Evolutionary conservation across 2,888 invertebrate genomes (phyloP).

Genomic region (Theretra japonica): DNA sequence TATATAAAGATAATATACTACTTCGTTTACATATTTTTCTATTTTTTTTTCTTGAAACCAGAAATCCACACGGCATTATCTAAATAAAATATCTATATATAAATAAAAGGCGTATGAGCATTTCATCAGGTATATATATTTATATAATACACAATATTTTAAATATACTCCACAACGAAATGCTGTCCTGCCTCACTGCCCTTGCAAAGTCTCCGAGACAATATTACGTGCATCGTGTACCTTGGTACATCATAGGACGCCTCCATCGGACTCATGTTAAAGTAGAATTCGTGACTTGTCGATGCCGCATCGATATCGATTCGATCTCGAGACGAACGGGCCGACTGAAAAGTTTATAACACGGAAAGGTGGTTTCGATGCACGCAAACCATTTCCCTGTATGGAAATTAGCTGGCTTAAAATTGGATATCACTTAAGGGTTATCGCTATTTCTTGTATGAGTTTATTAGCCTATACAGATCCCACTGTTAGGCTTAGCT

Average conservation of each 20-base stretch:
- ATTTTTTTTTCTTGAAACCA: no score
- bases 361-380: conserved; percentile 71
- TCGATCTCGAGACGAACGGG: conserved; percentile 73
- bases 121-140: not conserved
- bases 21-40: no score
- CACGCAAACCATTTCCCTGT: conserved; percentile 70
- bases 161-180: not conserved
- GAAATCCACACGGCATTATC: no score
- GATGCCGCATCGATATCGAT: conserved; percentile 72
- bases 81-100: no score
- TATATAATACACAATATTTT: not conserved
- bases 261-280: conserved; percentile 52
- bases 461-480: no score
- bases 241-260: conserved; percentile 49
- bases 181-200: not conserved
- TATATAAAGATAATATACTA: no score
- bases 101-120: no score
- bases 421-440: not conserved
- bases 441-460: no score
- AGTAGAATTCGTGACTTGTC: conserved; percentile 72
- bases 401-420: conserved; percentile 36
- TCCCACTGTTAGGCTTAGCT: no score
- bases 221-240: conserved; percentile 37
- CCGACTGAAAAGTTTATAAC: conserved; percentile 74
- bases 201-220: not conserved